Conservation (phyloP, 2,888 invertebrate species). For the Sminthurinus aureus region DNA sequence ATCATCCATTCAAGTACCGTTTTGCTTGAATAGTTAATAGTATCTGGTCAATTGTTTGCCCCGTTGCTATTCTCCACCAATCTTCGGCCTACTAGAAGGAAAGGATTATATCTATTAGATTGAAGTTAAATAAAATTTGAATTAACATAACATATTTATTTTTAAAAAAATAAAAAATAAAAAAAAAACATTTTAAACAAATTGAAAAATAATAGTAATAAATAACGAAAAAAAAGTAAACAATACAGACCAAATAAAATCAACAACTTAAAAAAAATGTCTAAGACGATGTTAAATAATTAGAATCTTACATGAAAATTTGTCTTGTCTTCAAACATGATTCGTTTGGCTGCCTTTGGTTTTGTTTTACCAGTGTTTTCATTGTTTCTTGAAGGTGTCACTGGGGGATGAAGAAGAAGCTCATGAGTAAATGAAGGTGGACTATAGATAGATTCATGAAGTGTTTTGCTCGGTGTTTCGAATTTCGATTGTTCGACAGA, state of each 20-base stretch:
- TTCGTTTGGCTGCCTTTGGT: constrained; percentile 43
- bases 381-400: constrained; percentile 9
- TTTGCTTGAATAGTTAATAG: constrained; percentile 45
- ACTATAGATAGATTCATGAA: constrained; percentile 65
- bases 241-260: not conserved
- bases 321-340: constrained; percentile 43
- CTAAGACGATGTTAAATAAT: not conserved
- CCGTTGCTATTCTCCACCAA: constrained; percentile 45
- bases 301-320: constrained; percentile 42
- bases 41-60: constrained; percentile 45
- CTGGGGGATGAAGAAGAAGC: constrained; percentile 70
- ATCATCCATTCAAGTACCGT: constrained; percentile 11
- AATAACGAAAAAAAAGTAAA: not conserved
- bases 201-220: not conserved
- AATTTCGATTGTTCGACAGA: constrained; percentile 39
- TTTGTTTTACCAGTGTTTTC: not conserved
- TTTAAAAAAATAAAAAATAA: not conserved
- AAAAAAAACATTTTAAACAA: constrained; percentile 10
- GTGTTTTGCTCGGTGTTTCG: constrained; percentile 59
- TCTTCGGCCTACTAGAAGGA: constrained; percentile 42
- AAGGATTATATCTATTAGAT: constrained; percentile 13
- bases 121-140: not conserved
- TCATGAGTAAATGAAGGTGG: constrained; percentile 88
- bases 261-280: not conserved
- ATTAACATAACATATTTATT: not conserved